Conservation (phyloP, 2,113 vertebrate genomes). For the Muntiacus muntjak region DNA sequence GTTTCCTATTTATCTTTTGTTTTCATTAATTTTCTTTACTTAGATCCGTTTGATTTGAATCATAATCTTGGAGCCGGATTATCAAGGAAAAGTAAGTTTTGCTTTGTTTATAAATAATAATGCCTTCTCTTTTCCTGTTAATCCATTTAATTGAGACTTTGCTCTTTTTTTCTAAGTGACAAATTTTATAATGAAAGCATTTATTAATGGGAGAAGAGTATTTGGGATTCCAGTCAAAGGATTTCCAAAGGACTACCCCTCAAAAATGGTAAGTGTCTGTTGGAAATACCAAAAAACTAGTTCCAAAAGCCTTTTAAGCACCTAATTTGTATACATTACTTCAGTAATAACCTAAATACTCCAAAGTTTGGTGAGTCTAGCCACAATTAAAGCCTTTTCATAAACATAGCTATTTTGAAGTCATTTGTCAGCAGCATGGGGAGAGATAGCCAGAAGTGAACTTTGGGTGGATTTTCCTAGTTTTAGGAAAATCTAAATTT, state of each 20-base stretch:
- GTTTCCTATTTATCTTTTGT: not conserved
- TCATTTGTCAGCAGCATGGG: not conserved
- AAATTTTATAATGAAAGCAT: slow-evolving; percentile 98
- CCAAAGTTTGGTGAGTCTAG: not conserved
- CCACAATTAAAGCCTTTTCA: not conserved
- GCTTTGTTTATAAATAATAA: not conserved
- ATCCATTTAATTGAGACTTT: not conserved
- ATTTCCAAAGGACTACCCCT: slow-evolving; percentile 86
- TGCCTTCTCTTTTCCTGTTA: slow-evolving; percentile 19
- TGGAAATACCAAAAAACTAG: not conserved
- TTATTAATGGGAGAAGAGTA: slow-evolving; percentile 93
- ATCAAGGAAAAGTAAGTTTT: slow-evolving; percentile 92
- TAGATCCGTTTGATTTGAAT: slow-evolving; percentile 97
- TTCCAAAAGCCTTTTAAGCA: not conserved
- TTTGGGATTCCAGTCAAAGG: slow-evolving; percentile 89
- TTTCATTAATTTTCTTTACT: slow-evolving; percentile 33
- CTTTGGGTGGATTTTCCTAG: not conserved
- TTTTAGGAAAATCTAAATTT: not conserved
- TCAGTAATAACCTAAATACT: not conserved
- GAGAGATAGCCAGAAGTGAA: not conserved
- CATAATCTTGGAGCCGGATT: slow-evolving; percentile 96
- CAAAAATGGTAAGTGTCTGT: slow-evolving; percentile 86
- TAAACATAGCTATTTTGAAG: not conserved
- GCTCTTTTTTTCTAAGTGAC: slow-evolving; percentile 85
- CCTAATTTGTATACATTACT: not conserved